Evolutionary conservation across 2,797 vertebrate species (phyloP), one percentile per base, ranked within the genome.

Genomic region (Sternotherus odoratus): DNA sequence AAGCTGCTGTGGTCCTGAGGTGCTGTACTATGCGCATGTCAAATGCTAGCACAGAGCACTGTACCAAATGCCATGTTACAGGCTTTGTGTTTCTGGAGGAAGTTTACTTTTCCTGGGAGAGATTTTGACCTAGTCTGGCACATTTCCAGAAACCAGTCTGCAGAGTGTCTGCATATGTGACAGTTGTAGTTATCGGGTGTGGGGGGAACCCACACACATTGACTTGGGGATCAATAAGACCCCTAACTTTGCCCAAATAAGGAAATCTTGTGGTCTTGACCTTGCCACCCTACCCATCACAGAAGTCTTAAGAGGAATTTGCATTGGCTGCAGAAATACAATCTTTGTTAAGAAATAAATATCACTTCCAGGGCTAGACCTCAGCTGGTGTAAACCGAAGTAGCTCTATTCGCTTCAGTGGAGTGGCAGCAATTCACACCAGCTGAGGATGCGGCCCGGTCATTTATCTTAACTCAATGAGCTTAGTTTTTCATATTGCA

Each of bases 171-270:
- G 89, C 50, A 56, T 60, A 78, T 82, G 66, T 85, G 89, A 88
- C 92, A 93, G 88, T 89, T 93, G 74, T 53, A 78, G 48, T 82
- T 82, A 81, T 72, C 72, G 56, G 50, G 54, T 21, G 84, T 79
- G 54, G 63, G n/a, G 53, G 28, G 53, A 60, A 13, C 51, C 36
- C 51, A 36, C 51, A 56, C 91, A 77, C 82, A 84, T 66, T 83
- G 82, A 83, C 79, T 81, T 60, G 72, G 53, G 78, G 89, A 91
- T 93, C 92, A 91, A 91, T 88, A 91, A 33, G 51, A 74, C 83
- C 51, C 72, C 81, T 86, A 82, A 69, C 89, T 48, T 24, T 94
- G 86, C 50, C 92, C 89, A 86, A 88, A 91, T 82, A 94, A 82
- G 92, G 92, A 72, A 54, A 91, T 82, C 77, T 79, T 80, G 82